Conservation (phyloP, 1,140 invertebrate species). For the Apis laboriosa region DNA sequence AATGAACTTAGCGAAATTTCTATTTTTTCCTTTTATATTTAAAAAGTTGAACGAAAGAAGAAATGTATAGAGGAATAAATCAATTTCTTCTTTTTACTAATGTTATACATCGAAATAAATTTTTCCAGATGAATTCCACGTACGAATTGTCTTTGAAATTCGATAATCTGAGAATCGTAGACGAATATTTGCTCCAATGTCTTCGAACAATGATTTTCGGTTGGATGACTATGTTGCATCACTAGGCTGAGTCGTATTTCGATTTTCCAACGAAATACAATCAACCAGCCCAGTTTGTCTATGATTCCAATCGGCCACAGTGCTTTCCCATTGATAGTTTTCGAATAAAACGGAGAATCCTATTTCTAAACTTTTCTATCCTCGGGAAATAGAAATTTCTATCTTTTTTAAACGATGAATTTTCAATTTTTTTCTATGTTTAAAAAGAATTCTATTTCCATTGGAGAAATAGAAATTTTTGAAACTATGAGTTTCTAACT, state of each 20-base stretch:
- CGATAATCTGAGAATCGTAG: not conserved
- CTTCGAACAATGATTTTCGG: not conserved
- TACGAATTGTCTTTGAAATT: not conserved
- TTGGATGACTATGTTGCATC: not conserved
- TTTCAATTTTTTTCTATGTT: not conserved
- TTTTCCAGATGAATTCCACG: not conserved
- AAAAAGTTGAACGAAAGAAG: too few relatives aligned
- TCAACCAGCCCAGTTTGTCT: not conserved
- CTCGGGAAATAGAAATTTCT: too few relatives aligned
- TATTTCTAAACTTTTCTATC: not conserved
- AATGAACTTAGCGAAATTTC: too few relatives aligned
- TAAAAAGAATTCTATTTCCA: too few relatives aligned
- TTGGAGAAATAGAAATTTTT: too few relatives aligned
- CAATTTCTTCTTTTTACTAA: not conserved
- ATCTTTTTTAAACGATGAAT: not conserved
- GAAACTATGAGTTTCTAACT: too few relatives aligned
- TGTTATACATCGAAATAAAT: not conserved
- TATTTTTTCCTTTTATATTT: too few relatives aligned
- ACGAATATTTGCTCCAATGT: not conserved
- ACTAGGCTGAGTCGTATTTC: not conserved
- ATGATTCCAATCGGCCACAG: not conserved
- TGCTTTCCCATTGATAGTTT: not conserved
- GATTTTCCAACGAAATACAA: slow-evolving; percentile 6
- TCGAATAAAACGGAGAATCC: not conserved
- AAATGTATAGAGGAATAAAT: too few relatives aligned